Percentiles rank a stretch among this genome's conserved stretches.
phyloP scores from a whole-genome alignment of 2,888 invertebrate genomes.

The Drosophila barbarae region DNA sequence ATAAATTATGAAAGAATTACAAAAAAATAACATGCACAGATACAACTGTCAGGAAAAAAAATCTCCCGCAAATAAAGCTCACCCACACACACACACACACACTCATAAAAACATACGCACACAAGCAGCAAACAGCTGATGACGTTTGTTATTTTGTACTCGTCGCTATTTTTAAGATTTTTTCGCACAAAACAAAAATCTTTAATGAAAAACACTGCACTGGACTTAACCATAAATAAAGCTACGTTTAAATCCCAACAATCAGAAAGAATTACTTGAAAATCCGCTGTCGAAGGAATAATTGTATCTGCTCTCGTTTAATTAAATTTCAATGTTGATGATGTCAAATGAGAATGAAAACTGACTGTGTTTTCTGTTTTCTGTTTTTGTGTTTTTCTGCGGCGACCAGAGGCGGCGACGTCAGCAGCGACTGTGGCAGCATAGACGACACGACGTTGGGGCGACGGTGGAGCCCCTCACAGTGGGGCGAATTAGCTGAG shows the following conservation, averaged over 20 bases:
- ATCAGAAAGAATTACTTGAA: slow-evolving; percentile 52
- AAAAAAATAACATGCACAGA: slow-evolving; percentile 5
- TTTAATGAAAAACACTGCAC: slow-evolving; percentile 56
- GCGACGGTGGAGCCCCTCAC: slow-evolving; percentile 33
- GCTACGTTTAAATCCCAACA: slow-evolving; percentile 33
- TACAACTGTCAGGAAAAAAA: slow-evolving; percentile 4
- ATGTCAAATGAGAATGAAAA: slow-evolving; percentile 76
- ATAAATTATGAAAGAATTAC: background rate
- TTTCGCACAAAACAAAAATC: slow-evolving; percentile 42
- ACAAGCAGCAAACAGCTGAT: slow-evolving; percentile 60
- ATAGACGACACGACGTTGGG: slow-evolving; percentile 38
- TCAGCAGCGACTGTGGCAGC: slow-evolving; percentile 54
- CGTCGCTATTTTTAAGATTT: slow-evolving; percentile 48
- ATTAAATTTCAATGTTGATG: slow-evolving; percentile 74
- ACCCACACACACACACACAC: slow-evolving; percentile 9
- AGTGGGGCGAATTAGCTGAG: slow-evolving; percentile 16
- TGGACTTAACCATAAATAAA: slow-evolving; percentile 49
- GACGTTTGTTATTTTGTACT: slow-evolving; percentile 69
- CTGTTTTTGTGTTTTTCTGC: slow-evolving; percentile 57
- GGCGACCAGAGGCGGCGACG: slow-evolving; percentile 35
- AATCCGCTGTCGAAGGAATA: slow-evolving; percentile 39
- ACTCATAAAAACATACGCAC: slow-evolving; percentile 22
- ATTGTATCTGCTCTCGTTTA: slow-evolving; percentile 54
- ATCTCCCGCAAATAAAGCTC: slow-evolving; percentile 12
- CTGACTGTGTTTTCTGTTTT: slow-evolving; percentile 68